Percentiles rank a stretch among this genome's conserved stretches.
Evolutionary conservation across 2,888 invertebrate genomes (phyloP).

Genomic region (Hypercompe scribonia): DNA sequence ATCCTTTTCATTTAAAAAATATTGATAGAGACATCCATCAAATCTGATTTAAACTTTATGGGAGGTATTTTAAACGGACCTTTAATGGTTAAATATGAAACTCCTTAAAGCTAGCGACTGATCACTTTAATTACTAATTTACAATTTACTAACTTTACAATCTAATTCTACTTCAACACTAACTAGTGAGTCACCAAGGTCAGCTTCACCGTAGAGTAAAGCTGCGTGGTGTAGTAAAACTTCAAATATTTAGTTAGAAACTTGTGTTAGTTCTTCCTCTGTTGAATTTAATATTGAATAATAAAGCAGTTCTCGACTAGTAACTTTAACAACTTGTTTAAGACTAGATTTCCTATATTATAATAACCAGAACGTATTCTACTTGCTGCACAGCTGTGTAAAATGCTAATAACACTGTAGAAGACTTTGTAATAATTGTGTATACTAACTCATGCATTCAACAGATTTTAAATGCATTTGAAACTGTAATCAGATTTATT

Average conservation of each 20-base stretch:
- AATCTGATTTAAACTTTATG: not conserved
- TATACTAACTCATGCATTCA: constrained; percentile 18
- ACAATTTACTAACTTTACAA: constrained; percentile 28
- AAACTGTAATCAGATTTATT: not conserved
- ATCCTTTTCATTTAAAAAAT: not conserved
- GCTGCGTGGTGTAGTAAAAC: constrained; percentile 71
- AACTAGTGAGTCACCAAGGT: constrained; percentile 54
- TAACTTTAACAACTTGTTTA: constrained; percentile 80
- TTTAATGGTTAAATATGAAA: constrained; percentile 11
- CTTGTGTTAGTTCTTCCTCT: constrained; percentile 77
- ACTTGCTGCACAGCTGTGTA: constrained; percentile 47
- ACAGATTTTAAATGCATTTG: not conserved
- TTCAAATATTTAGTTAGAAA: constrained; percentile 84
- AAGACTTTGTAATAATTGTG: constrained; percentile 33
- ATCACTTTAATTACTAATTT: constrained; percentile 22
- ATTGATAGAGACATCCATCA: not conserved
- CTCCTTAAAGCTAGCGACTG: constrained; percentile 1
- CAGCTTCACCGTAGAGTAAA: constrained; percentile 54
- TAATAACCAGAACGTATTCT: constrained; percentile 66
- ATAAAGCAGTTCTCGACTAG: constrained; percentile 82
- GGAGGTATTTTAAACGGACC: constrained; percentile 14
- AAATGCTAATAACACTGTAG: constrained; percentile 53
- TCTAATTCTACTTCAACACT: constrained; percentile 28
- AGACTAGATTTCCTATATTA: constrained; percentile 76
- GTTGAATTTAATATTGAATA: constrained; percentile 85